Evolutionary conservation across 2,888 invertebrate genomes (phyloP), one percentile per base, ranked within the genome.

Genomic region (Ephialtes manifestator): DNA sequence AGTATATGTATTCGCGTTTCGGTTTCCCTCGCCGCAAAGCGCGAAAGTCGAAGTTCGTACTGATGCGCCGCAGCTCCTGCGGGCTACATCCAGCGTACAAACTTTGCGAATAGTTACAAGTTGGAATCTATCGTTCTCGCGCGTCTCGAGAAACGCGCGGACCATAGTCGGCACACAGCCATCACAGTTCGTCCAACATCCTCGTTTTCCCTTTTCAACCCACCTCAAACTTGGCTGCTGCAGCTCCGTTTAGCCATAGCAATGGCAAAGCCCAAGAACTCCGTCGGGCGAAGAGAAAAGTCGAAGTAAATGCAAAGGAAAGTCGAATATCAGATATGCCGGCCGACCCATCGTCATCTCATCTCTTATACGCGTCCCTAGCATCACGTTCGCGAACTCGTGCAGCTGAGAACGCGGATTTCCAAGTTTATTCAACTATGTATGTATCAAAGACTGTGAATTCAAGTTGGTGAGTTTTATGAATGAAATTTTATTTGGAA

Each of bases 21-120:
- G 51, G 53, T 20, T 20, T 20, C 28, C n/a, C 31, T n/a, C 60
- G 8, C 13, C 31, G 63, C 35, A 39, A 58, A 72, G 55, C 72
- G 43, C 35, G 55, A 72, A 72, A 72, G 55, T 58, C 72, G 18
- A 72, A 72, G 72, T 72, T 58, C 5, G n/a, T 24, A 43, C 24
- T 10, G 20, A 43, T 3, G 72, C 68, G 24, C 43, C 43, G 43
- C 39, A 18, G 1, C 7, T 18, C 51, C 18, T 18, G 51, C n/a
- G 53, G 18, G 31, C 58, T n/a, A 39, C 72, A n/a, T 7, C 24
- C 28, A 28, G 24, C n/a, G 55, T 24, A n/a, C n/a, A 55, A 72
- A 72, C 72, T 72, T 58, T 72, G 15, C 24, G 72, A 55, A 72
- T 28, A 58, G 72, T 58, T 72, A 39, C 55, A 24, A 58, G 24